Evolutionary conservation across 2,888 invertebrate species (phyloP).

Genomic region (Flexamia atlantica): DNA sequence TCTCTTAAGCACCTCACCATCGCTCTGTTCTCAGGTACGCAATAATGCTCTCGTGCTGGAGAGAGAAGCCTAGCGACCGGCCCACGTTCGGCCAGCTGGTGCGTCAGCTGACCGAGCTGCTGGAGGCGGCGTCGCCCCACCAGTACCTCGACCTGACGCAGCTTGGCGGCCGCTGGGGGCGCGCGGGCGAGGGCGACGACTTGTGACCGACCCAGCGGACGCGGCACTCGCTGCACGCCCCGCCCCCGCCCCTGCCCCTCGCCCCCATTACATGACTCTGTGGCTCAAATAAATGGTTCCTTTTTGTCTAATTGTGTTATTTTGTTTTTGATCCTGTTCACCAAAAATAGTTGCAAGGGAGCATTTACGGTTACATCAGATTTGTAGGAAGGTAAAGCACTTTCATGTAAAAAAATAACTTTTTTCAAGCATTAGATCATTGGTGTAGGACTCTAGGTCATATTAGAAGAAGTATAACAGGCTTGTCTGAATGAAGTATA

Average conservation of each 20-base stretch:
- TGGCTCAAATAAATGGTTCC: slow-evolving; percentile 16
- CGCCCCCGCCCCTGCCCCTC: neutral
- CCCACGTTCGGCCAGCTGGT: slow-evolving; percentile 84
- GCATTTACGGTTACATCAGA: too few species aligned
- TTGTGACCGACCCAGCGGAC: neutral
- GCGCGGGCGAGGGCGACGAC: neutral
- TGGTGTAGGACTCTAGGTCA: too few species aligned
- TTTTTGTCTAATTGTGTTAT: neutral
- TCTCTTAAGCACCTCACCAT: too few species aligned
- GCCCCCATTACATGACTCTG: slow-evolving; percentile 9
- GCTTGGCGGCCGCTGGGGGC: neutral
- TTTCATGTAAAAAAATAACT: too few species aligned
- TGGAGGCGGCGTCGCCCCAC: slow-evolving; percentile 72
- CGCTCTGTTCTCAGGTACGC: slow-evolving; percentile 79
- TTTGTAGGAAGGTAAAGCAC: too few species aligned
- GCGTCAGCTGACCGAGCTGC: slow-evolving; percentile 75
- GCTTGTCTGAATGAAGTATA: too few species aligned
- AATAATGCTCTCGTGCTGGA: slow-evolving; percentile 88
- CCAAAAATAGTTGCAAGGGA: too few species aligned
- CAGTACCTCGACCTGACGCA: slow-evolving; percentile 62
- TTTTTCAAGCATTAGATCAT: too few species aligned
- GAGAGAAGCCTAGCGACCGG: slow-evolving; percentile 80
- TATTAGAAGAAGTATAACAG: too few species aligned
- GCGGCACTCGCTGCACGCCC: neutral
- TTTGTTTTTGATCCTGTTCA: neutral